Evolutionary conservation across 2,888 invertebrate species (phyloP), one percentile per base, ranked within the genome.

Genomic region (Rotaria sp.): DNA sequence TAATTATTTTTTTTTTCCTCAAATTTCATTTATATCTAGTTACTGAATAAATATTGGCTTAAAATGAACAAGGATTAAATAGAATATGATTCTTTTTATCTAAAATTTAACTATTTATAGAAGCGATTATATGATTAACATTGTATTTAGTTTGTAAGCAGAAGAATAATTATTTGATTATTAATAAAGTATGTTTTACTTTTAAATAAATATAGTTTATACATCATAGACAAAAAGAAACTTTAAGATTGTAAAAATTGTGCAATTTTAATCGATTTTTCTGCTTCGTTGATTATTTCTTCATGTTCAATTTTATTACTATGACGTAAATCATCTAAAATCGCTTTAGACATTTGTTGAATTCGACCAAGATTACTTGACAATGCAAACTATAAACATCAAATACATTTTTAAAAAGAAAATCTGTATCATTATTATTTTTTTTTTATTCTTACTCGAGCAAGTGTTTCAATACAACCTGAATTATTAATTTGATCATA

Each of bases 391-490:
- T 67, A 35, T 11, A 35, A 67, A 5, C 3, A 67, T 57, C 10
- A 57, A 57, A 57, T 57, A 57, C 8, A 55, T n/a, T 26, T 18
- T 50, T 13, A 15, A 18, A 50, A 18, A 50, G 13, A 50, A 50
- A 15, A 13, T 13, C 13, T 3, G 4, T 50, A 18, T 50, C n/a
- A n/a, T n/a, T n/a, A 18, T 15, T 18, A 50, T 50, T 50, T 50
- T 1, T 15, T 18, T 45, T 45, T 55, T 55, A 15, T 67, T 67
- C 67, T 35, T 67, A 67, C 67, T 15, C 35, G 67, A 67, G 7
- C 35, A 67, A 67, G 67, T 67, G 67, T 67, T 67, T 67, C 67
- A 35, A 67, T 18, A 67, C 67, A 67, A 67, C 67, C 18, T 67
- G 67, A 67, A 67, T 67, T 35, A 30, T 35, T 30, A 18, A 67